Percentiles rank a stretch among this genome's conserved stretches.
These are phyloP conservation scores for Leptonema lineaticorne DNA, from an alignment of 1,140 invertebrate genomes.

Conservation along the genomic window DNA sequence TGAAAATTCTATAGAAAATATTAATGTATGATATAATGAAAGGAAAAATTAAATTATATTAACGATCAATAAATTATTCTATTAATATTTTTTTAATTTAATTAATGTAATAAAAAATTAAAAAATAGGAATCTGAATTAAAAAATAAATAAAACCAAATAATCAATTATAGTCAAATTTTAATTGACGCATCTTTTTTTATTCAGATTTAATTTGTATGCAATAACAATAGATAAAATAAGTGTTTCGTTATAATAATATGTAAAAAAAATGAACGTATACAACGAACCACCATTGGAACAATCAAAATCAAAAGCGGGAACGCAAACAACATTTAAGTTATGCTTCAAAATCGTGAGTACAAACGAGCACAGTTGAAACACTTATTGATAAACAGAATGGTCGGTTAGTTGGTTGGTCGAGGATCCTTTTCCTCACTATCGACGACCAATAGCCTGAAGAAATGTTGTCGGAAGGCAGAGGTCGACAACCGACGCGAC, in stretches of 20 bases:
- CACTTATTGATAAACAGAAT: constrained; percentile 14
- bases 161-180: too few species aligned
- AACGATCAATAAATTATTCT: not conserved
- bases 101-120: too few species aligned
- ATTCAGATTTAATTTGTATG: too few species aligned
- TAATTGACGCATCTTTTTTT: too few species aligned
- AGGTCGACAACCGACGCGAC: too few species aligned
- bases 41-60: not conserved
- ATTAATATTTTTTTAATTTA: too few species aligned
- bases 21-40: not conserved
- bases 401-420: not conserved
- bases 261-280: too few species aligned
- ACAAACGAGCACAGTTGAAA: constrained; percentile 6
- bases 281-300: not conserved
- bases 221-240: too few species aligned
- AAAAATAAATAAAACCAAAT: too few species aligned
- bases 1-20: too few species aligned
- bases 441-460: not conserved
- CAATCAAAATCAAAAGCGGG: constrained; percentile 24
- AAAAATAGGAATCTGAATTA: too few species aligned
- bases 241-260: too few species aligned
- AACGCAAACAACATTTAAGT: constrained; percentile 26
- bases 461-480: constrained; percentile 21
- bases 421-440: not conserved
- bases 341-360: constrained; percentile 13